Evolutionary conservation across 2,113 vertebrate genomes (phyloP).

Genomic region (Labrus mixtus): DNA sequence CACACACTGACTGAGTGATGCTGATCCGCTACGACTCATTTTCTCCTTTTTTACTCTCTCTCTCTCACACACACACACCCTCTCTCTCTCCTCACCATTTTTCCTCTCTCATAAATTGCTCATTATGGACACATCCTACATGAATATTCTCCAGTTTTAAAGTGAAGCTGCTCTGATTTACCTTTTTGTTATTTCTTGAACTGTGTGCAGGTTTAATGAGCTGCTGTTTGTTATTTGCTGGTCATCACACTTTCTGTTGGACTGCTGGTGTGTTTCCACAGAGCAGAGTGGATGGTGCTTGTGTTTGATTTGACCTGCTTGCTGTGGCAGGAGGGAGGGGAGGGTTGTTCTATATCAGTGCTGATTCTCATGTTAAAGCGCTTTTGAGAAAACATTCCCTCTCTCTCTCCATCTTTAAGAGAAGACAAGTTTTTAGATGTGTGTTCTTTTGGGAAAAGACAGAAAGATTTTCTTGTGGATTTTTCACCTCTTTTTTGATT

Average conservation of each 20-base stretch:
- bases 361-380: no score
- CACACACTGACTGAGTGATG: constrained; percentile 19
- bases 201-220: neutral
- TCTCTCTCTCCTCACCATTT: neutral
- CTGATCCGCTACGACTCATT: constrained; percentile 23
- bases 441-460: no score
- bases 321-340: neutral
- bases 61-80: neutral
- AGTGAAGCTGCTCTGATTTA: no score
- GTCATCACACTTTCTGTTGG: neutral
- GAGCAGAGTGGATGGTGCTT: neutral
- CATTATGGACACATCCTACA: neutral
- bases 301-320: neutral
- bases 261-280: neutral
- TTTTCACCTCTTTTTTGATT: no score
- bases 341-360: neutral
- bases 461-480: no score
- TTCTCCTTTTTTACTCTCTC: constrained; percentile 1
- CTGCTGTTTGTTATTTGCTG: neutral
- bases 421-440: no score
- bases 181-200: neutral
- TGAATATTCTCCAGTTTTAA: no score
- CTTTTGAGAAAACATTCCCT: no score
- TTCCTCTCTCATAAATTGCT: neutral
- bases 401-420: no score